These are phyloP conservation scores for Thymallus thymallus DNA, from an alignment of 2,113 vertebrate species.

Conservation along the genomic window DNA sequence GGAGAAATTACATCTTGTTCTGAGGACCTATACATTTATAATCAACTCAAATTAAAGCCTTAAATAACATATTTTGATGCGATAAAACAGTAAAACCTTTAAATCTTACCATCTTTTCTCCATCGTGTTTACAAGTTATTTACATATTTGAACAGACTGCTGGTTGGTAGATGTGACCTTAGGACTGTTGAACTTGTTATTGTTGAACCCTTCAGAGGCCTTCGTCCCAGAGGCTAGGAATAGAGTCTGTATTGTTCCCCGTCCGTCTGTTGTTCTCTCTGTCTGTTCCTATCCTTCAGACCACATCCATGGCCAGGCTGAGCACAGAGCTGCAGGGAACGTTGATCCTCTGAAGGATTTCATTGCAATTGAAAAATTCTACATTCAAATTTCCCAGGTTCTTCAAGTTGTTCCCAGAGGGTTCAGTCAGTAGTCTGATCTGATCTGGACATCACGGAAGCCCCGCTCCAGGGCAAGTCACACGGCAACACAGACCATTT, in stretches of 20 bases:
- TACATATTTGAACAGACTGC: conserved; percentile 71
- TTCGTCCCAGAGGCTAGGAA: conserved; percentile 33
- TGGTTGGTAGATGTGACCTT: conserved; percentile 50
- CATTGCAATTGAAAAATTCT: conserved; percentile 75
- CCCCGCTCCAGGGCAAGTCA: background rate
- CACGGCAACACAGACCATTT: too few species aligned
- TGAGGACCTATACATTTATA: conserved; percentile 72
- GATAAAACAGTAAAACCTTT: conserved; percentile 73
- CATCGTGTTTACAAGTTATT: conserved; percentile 58
- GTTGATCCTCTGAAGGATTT: conserved; percentile 53
- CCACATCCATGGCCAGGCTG: conserved; percentile 62
- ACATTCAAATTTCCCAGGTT: conserved; percentile 90
- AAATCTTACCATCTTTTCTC: conserved; percentile 37
- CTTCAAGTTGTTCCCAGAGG: conserved; percentile 65
- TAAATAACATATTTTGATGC: conserved; percentile 74
- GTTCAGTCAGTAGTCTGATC: too few species aligned
- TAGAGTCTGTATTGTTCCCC: conserved; percentile 25
- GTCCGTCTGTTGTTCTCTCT: background rate
- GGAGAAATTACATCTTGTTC: conserved; percentile 30
- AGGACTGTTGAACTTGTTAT: background rate
- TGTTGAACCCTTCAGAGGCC: background rate
- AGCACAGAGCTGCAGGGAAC: conserved; percentile 13
- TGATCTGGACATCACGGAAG: conserved; percentile 44
- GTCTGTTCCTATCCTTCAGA: background rate
- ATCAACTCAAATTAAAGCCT: conserved; percentile 74